Evolutionary conservation across 1,140 invertebrate species (phyloP).

Genomic region (Drosophila pseudoobscura): DNA sequence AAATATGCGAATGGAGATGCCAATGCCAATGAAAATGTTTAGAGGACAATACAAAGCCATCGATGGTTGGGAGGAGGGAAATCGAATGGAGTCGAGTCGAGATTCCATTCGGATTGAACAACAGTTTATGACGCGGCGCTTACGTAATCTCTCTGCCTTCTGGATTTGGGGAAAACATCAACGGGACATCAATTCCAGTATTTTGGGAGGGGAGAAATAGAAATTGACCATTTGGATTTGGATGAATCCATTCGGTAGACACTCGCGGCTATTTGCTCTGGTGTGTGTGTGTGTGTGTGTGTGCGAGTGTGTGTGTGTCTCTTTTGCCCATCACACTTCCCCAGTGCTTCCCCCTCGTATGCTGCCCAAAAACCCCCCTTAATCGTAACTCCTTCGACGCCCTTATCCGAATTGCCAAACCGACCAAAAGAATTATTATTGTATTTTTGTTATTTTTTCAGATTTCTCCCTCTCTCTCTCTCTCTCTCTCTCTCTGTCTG

Average conservation of each 20-base stretch:
- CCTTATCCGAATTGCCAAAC: constrained; percentile 39
- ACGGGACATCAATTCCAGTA: constrained; percentile 11
- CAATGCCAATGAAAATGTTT: constrained; percentile 12
- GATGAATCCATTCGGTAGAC: constrained; percentile 44
- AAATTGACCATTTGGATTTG: constrained; percentile 52
- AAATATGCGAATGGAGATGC: constrained; percentile 34
- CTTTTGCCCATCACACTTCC: neutral
- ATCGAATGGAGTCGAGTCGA: neutral
- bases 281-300: no score
- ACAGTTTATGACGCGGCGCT: constrained; percentile 73
- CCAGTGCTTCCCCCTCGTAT: neutral
- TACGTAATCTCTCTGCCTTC: constrained; percentile 54
- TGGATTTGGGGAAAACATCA: constrained; percentile 36
- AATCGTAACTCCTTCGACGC: constrained; percentile 18
- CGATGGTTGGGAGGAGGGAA: neutral
- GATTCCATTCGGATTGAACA: constrained; percentile 5
- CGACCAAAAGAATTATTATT: constrained; percentile 58
- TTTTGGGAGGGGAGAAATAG: neutral
- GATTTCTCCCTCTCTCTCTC: constrained; percentile 10
- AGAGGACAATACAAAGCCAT: constrained; percentile 32
- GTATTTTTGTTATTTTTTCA: constrained; percentile 49
- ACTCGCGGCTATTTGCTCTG: constrained; percentile 45
- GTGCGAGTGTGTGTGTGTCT: no score
- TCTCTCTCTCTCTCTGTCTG: neutral
- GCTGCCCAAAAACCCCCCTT: neutral